A percentile compares a stretch with the other conserved stretches of the same genome.
These are phyloP conservation scores for Diadema setosum DNA, from an alignment of 35 echinoderm and acorn worm genomes.

Conservation along the genomic window DNA sequence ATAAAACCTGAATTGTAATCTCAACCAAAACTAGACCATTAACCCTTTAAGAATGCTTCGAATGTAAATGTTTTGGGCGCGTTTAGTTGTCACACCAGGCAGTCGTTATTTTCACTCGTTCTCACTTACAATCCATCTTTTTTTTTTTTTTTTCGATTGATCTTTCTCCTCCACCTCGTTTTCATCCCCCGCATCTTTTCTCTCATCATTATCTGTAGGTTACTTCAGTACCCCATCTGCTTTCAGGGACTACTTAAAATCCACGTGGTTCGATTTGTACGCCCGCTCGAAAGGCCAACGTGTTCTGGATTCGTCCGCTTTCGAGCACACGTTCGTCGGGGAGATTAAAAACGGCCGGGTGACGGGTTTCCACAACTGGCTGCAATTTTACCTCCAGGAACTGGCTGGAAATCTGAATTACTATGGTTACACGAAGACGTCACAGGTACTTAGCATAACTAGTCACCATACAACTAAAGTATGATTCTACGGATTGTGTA, in stretches of 20 bases:
- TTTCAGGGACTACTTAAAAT: slow-evolving; percentile 16
- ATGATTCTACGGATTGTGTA: too few species aligned
- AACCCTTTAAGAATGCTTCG: not conserved
- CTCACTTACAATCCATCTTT: not conserved
- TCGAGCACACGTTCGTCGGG: slow-evolving; percentile 72
- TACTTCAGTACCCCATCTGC: slow-evolving; percentile 10
- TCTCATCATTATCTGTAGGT: not conserved
- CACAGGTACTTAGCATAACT: too few species aligned
- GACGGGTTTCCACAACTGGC: slow-evolving; percentile 75
- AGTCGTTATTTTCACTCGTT: not conserved
- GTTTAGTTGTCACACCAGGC: not conserved
- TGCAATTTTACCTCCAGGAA: slow-evolving; percentile 57
- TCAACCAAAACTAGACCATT: not conserved
- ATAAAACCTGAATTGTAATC: not conserved
- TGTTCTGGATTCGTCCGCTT: slow-evolving; percentile 35
- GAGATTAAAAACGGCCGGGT: slow-evolving; percentile 59
- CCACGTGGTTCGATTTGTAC: slow-evolving; percentile 53
- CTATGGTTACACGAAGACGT: slow-evolving; percentile 28
- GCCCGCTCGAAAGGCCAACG: not conserved
- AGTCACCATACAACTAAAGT: too few species aligned
- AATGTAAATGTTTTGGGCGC: not conserved
- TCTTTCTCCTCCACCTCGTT: not conserved
- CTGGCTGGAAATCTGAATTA: slow-evolving; percentile 39
- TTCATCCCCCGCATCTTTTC: not conserved
- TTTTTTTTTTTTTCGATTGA: not conserved